Evolutionary conservation across 1,140 invertebrate genomes (phyloP), one percentile per base, ranked within the genome.

Genomic region (Megalonaias nervosa): DNA sequence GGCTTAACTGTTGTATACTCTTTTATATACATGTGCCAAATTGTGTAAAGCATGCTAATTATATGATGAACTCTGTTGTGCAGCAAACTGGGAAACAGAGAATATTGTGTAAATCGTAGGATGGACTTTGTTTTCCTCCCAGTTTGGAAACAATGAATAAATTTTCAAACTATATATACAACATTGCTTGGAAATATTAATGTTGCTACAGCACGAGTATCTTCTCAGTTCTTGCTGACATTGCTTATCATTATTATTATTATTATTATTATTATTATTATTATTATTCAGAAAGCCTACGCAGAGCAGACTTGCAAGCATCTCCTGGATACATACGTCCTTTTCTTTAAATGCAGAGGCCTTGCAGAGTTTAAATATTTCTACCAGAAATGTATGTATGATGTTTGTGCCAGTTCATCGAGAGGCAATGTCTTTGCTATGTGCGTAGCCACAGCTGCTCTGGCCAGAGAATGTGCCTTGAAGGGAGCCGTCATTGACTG

Each of bases 381-480:
- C 6, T 66, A 66, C 61, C 19, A 65, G 14, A 31, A 74, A 57
- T 74, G 71, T 66, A 48, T 65, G 38, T 55, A 64, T 23, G 71
- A 74, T 48, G 21, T 26, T 12, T 74, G 71, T n/a, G n/a, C 48
- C 23, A 31, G 65, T 14, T 19, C 26, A 16, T 16, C 23, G 16
- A 61, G 65, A 1, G 66, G 57, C 57, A 55, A 56, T 13, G n/a
- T 38, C 16, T 59, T 31, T 19, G 57, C 67, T 26, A 19, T 55
- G 67, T 75, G 74, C 21, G 55, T 70, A 16, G 38, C 69, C 5
- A 23, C 69, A 26, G 66, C 74, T 12, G 56, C 23, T 17, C 26
- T 70, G 16, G 74, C 74, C 15, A 60, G 67, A 16, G 66, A 75
- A 67, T 75, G 74, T 64, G 74, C 74, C 9, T n/a, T 38, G 1